Evolutionary conservation across 1,140 invertebrate genomes (phyloP).

Genomic region (Zaprionus lachaisei): DNA sequence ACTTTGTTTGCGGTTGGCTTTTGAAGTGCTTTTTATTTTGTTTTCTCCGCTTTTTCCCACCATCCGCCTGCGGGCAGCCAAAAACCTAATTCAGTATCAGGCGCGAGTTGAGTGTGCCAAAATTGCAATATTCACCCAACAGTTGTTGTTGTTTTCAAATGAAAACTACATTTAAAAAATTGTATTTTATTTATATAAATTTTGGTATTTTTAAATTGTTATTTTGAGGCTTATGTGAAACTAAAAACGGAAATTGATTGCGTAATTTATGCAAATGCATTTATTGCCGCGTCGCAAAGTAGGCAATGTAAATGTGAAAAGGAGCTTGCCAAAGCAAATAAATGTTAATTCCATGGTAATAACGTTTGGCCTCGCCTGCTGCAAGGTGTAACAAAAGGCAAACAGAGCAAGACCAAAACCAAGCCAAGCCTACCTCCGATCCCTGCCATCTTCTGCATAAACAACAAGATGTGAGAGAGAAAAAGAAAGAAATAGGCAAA

Average conservation of each 20-base stretch:
- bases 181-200: background rate
- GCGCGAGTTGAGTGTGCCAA: constrained; percentile 7
- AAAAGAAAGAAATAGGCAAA: constrained; percentile 23
- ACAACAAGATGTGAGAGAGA: constrained; percentile 21
- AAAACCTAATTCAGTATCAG: constrained; percentile 7
- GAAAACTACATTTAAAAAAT: background rate
- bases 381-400: constrained; percentile 58
- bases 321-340: constrained; percentile 67
- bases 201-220: background rate
- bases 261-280: constrained; percentile 79
- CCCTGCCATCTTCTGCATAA: constrained; percentile 1
- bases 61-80: constrained; percentile 8
- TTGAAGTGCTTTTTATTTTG: constrained; percentile 57
- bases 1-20: constrained; percentile 67
- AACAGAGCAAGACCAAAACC: constrained; percentile 26
- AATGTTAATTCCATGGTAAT: constrained; percentile 81
- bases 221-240: background rate
- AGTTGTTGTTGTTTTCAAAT: constrained; percentile 15
- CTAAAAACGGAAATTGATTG: constrained; percentile 40
- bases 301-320: constrained; percentile 34
- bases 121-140: constrained; percentile 38
- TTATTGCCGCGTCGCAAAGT: constrained; percentile 63
- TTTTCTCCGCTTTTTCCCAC: constrained; percentile 27
- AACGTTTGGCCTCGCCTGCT: constrained; percentile 56
- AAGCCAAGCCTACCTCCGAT: background rate